Percentiles rank a stretch among this genome's conserved stretches.
Conservation (phyloP, 1,140 invertebrate genomes). For the Polyergus mexicanus region DNA sequence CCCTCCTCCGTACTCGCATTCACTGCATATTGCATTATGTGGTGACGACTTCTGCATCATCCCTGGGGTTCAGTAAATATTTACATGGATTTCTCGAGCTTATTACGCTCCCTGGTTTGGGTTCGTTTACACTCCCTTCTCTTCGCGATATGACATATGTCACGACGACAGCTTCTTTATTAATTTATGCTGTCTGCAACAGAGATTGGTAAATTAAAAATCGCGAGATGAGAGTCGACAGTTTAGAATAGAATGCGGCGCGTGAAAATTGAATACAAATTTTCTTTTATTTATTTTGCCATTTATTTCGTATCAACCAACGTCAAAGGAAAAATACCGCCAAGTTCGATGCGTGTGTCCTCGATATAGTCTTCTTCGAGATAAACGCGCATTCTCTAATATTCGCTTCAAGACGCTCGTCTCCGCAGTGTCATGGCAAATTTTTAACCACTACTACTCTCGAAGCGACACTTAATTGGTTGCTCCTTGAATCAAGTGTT, state of each 20-base stretch:
- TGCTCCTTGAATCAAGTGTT: not conserved
- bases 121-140: not conserved
- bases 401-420: not conserved
- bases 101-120: not conserved
- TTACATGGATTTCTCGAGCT: conserved; percentile 1
- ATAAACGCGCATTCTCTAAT: conserved; percentile 3
- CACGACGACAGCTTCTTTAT: too few relatives aligned
- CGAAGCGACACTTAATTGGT: conserved; percentile 19
- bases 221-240: too few relatives aligned
- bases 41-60: not conserved
- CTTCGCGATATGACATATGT: too few relatives aligned
- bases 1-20: not conserved
- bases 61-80: conserved; percentile 19
- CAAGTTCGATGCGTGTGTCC: not conserved
- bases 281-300: not conserved
- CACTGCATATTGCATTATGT: conserved; percentile 5
- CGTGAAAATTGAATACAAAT: conserved; percentile 8
- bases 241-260: not conserved
- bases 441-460: not conserved
- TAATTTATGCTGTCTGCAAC: too few relatives aligned
- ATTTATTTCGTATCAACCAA: not conserved
- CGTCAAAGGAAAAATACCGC: not conserved
- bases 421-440: not conserved
- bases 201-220: too few relatives aligned
- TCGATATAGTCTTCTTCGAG: not conserved